Evolutionary conservation across 2,113 vertebrate genomes (phyloP).

Genomic region (Anoplopoma fimbria): DNA sequence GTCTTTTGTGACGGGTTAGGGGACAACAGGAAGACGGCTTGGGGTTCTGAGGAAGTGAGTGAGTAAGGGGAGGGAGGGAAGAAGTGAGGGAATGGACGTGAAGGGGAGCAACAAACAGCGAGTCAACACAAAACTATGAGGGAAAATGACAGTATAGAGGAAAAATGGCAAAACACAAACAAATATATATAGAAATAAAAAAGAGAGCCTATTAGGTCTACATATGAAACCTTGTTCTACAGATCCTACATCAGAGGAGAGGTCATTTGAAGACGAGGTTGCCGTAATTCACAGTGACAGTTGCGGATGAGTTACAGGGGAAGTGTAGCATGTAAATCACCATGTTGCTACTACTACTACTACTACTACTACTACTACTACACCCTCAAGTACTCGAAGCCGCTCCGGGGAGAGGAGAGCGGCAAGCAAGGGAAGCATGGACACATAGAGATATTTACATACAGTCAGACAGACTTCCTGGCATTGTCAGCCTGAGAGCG

Average conservation of each 20-base stretch:
- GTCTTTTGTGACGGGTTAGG: slow-evolving; percentile 71
- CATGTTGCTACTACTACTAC: slow-evolving; percentile 33
- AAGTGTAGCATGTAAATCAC: slow-evolving; percentile 67
- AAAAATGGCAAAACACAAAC: neutral
- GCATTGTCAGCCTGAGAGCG: slow-evolving; percentile 83
- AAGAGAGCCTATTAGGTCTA: neutral
- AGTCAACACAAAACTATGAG: slow-evolving; percentile 11
- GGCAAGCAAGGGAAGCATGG: slow-evolving; percentile 77
- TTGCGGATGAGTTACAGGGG: slow-evolving; percentile 57
- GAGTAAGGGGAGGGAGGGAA: slow-evolving; percentile 48
- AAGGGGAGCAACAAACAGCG: slow-evolving; percentile 43
- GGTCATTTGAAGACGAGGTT: slow-evolving; percentile 52
- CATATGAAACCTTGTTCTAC: neutral
- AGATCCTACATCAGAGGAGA: slow-evolving; percentile 34
- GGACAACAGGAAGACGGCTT: slow-evolving; percentile 79
- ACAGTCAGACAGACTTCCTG: slow-evolving; percentile 86
- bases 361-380: slow-evolving; percentile 5
- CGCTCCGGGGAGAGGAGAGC: slow-evolving; percentile 43
- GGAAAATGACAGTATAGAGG: neutral
- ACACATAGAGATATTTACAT: slow-evolving; percentile 85
- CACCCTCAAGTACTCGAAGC: slow-evolving; percentile 31
- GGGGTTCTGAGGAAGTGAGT: slow-evolving; percentile 75
- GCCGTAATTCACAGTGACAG: slow-evolving; percentile 58
- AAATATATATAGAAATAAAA: neutral
- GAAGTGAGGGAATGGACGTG: slow-evolving; percentile 31